These are phyloP conservation scores for Epiblema foenella DNA, from an alignment of 2,888 invertebrate species.

Conservation along the genomic window DNA sequence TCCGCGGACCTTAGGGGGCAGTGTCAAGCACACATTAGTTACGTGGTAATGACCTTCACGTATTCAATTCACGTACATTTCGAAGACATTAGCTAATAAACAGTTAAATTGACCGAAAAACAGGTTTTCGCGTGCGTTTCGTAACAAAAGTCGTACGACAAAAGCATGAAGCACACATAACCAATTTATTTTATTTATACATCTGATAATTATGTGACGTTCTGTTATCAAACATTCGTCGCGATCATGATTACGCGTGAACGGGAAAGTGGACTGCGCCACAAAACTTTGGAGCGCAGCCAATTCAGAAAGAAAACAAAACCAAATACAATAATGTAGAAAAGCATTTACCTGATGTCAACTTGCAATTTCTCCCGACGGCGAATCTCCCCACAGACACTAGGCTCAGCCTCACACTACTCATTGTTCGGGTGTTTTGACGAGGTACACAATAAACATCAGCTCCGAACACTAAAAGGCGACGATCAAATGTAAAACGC, in stretches of 20 bases:
- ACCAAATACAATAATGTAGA: conserved; percentile 52
- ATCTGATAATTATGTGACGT: conserved; percentile 54
- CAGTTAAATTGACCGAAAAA: conserved; percentile 20
- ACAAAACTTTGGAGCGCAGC: conserved; percentile 68
- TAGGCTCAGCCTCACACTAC: conserved; percentile 81
- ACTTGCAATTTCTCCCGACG: conserved; percentile 77
- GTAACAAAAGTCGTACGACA: conserved; percentile 25
- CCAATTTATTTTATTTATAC: conserved; percentile 44
- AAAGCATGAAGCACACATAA: conserved; percentile 42
- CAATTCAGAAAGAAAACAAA: conserved; percentile 67
- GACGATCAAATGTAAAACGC: conserved; percentile 57
- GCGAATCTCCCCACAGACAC: conserved; percentile 80
- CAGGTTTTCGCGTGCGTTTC: conserved; percentile 16
- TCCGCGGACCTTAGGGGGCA: conserved; percentile 19
- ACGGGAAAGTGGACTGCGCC: conserved; percentile 58
- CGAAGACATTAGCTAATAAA: conserved; percentile 5
- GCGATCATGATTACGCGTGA: conserved; percentile 53
- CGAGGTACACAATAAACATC: conserved; percentile 70
- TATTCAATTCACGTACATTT: background rate
- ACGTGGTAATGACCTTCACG: conserved; percentile 36
- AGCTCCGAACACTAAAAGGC: conserved; percentile 65
- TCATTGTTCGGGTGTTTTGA: conserved; percentile 70
- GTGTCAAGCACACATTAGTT: conserved; percentile 27
- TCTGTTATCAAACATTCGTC: conserved; percentile 75
- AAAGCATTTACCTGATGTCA: conserved; percentile 75